Evolutionary conservation across 2,888 invertebrate species (phyloP).

Genomic region (Dorcus hopei): DNA sequence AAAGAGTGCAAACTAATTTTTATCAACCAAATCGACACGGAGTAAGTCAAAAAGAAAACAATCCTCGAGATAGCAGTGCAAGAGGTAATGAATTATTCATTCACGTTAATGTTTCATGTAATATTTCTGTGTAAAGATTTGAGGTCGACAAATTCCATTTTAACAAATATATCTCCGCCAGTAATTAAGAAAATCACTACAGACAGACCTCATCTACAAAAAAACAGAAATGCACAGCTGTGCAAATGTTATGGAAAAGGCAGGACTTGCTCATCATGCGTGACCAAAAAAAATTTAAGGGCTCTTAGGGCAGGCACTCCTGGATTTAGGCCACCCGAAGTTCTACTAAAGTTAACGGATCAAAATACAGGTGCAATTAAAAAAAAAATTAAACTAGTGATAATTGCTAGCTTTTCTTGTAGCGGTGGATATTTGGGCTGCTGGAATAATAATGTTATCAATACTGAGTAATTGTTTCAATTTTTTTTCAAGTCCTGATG

Average conservation of each 20-base stretch:
- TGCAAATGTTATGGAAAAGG: conserved; percentile 70
- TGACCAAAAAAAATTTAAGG: conserved; percentile 60
- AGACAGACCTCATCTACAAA: background rate
- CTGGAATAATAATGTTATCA: conserved; percentile 78
- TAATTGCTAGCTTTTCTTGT: conserved; percentile 21
- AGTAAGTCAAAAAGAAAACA: conserved; percentile 17
- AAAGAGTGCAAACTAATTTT: background rate
- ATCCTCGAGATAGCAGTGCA: background rate
- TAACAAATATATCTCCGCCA: conserved; percentile 7
- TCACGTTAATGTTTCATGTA: no score
- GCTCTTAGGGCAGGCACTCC: conserved; percentile 87
- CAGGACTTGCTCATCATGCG: conserved; percentile 66
- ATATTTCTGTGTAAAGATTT: no score
- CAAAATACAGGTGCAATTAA: conserved; percentile 65
- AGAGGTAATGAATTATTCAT: no score
- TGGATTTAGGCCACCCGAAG: conserved; percentile 86
- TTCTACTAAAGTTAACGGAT: conserved; percentile 70
- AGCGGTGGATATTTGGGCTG: conserved; percentile 88
- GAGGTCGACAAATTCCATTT: background rate
- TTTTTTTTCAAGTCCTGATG: conserved; percentile 79
- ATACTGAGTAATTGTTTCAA: conserved; percentile 78
- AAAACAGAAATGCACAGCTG: conserved; percentile 21
- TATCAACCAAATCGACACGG: background rate
- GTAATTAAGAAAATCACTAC: background rate
- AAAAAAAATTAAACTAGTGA: background rate